Conservation (phyloP, 2,797 vertebrate genomes). For the Furcifer pardalis region DNA sequence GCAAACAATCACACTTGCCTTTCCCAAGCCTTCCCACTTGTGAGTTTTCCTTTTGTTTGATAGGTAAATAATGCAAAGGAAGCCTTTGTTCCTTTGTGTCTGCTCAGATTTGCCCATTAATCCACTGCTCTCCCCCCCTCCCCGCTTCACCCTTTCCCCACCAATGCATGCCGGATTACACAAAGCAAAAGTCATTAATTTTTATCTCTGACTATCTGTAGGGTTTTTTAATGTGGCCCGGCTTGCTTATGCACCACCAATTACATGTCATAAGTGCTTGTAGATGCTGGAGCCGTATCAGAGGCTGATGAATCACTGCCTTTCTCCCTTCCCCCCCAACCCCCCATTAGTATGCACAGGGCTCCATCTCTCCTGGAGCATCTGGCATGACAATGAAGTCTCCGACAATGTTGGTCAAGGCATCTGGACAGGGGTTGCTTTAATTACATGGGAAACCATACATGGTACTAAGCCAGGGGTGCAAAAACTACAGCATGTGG, state of each 20-base stretch:
- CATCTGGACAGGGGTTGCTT: conserved; percentile 84
- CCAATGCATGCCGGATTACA: conserved; percentile 80
- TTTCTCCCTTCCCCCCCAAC: no score
- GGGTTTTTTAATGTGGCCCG: conserved; percentile 86
- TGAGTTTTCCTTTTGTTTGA: conserved; percentile 78
- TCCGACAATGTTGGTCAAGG: conserved; percentile 82
- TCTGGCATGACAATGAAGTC: conserved; percentile 85
- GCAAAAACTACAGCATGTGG: no score
- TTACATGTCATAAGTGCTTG: conserved; percentile 88
- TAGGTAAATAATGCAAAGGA: conserved; percentile 81
- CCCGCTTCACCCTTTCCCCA: conserved; percentile 61
- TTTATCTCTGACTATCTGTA: conserved; percentile 88
- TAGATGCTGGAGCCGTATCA: conserved; percentile 81
- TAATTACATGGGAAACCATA: conserved; percentile 84
- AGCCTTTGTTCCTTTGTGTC: conserved; percentile 84
- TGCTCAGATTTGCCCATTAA: conserved; percentile 81
- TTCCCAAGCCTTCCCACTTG: conserved; percentile 79
- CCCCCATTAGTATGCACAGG: conserved; percentile 82
- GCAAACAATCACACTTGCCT: conserved; percentile 79
- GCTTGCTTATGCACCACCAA: conserved; percentile 86
- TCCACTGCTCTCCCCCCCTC: conserved; percentile 66
- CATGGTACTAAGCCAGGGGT: conserved; percentile 80
- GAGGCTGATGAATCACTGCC: conserved; percentile 84
- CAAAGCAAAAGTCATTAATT: conserved; percentile 90
- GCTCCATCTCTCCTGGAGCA: conserved; percentile 78